Evolutionary conservation across 1,140 invertebrate genomes (phyloP).

Genomic region (Lordiphosa mommai): DNA sequence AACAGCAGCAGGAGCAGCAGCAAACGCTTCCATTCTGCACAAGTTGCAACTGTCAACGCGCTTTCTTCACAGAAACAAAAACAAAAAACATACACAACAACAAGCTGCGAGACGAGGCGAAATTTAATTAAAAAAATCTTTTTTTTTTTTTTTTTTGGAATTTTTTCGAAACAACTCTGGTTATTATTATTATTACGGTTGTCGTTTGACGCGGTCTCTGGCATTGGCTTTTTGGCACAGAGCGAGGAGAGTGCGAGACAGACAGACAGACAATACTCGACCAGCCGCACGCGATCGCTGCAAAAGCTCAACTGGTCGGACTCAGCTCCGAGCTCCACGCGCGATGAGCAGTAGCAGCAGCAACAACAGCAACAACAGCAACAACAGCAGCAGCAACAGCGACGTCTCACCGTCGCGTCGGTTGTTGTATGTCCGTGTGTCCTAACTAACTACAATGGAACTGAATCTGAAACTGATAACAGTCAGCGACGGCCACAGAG

Average conservation of each 20-base stretch:
- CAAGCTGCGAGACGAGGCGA: slow-evolving; percentile 11
- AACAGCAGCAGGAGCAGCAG: slow-evolving; percentile 16
- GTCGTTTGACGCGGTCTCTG: slow-evolving; percentile 24
- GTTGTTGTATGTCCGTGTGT: background rate
- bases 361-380: background rate
- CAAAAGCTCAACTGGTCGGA: slow-evolving; percentile 72
- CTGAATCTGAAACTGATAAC: background rate
- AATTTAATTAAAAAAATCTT: slow-evolving; percentile 22
- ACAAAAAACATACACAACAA: slow-evolving; percentile 15
- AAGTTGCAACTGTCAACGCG: slow-evolving; percentile 4
- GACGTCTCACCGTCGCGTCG: background rate
- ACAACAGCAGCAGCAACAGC: background rate
- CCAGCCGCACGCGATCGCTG: slow-evolving; percentile 75
- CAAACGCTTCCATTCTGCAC: background rate
- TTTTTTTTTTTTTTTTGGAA: slow-evolving; percentile 9
- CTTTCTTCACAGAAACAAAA: slow-evolving; percentile 14
- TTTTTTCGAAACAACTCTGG: background rate
- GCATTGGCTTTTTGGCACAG: slow-evolving; percentile 21
- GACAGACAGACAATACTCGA: slow-evolving; percentile 15
- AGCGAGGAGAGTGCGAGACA: slow-evolving; percentile 8
- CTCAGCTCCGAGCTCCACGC: slow-evolving; percentile 19
- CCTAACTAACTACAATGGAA: background rate
- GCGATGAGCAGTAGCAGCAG: slow-evolving; percentile 8
- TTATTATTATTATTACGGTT: slow-evolving; percentile 8
- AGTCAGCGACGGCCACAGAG: background rate